Base-by-base conservation (phyloP, 2,797 vertebrate genomes). In the Parambassis ranga region DNA sequence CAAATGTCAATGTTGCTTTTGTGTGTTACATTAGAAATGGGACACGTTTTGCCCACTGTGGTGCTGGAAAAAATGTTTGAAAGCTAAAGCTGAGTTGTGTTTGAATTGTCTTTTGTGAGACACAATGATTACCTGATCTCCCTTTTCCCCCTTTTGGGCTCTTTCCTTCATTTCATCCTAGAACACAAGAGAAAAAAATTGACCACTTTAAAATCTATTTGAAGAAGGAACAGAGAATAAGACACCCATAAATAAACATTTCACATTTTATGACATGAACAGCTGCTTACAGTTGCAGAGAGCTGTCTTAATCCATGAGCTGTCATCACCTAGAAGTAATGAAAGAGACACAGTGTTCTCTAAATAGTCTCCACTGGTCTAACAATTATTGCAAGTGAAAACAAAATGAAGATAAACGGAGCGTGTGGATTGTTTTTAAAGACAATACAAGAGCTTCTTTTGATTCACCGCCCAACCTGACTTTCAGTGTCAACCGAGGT, bases 141-240 rank as follows among this genome's bases (percentile, higher is more conserved):
- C 95, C 50, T 94, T 96, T 74, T 94, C 93, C 71, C 94, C 94
- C 72, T 94, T 97, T 53, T 84, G 86, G 30, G 68, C 65, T 50
- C 59, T 83, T 47, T 87, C 87, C 32, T 65, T 83, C 28, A 66
- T 47, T 67, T 86, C 89, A 62, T 86, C 90, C 92, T 92, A 68
- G 56, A 70, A 67, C 13, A 78, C 22, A 73, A 76, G 27, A 67
- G 14, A 78, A 71, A 87, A 63, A 13, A 70, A n/a, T n/a, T n/a
- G 10, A 58, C 2, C 15, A 71, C n/a, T 38, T 71, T 1, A 71
- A 66, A 77, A 43, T 65, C 15, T 36, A 16, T 57, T 52, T 39
- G 22, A 56, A 55, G 11, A n/a, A 36, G 13, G 38, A 67, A 23
- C 10, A 52, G 18, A 50, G 32, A 39, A 33, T 28, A 59, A 27